phyloP scores from a whole-genome alignment of 2,888 invertebrate genomes.

The Globia sparganii region DNA sequence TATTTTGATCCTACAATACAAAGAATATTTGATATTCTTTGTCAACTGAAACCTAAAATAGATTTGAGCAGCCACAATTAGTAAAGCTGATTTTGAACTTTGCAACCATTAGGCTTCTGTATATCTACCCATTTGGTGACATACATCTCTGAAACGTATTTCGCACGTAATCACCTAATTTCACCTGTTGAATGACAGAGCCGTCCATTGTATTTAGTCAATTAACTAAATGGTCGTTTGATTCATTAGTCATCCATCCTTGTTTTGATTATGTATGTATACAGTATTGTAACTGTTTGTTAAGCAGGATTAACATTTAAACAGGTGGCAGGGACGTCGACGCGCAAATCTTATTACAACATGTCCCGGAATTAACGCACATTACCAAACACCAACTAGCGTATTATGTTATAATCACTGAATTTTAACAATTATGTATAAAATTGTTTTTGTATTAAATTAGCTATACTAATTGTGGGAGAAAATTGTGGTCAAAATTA shows the following conservation, averaged over 20 bases:
- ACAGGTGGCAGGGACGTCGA: neutral
- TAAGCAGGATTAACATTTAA: neutral
- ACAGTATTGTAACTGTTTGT: neutral
- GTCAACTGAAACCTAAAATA: neutral
- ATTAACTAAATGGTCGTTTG: slow-evolving; percentile 33
- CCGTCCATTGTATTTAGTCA: slow-evolving; percentile 40
- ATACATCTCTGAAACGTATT: slow-evolving; percentile 7
- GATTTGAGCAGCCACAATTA: neutral
- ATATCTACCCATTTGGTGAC: neutral
- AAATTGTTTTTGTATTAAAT: too few species aligned
- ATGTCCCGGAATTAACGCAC: too few species aligned
- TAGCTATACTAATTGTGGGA: too few species aligned
- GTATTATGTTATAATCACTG: too few species aligned
- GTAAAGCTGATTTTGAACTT: neutral
- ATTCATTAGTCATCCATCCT: neutral
- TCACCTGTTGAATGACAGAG: slow-evolving; percentile 61
- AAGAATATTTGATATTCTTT: too few species aligned
- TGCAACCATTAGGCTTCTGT: slow-evolving; percentile 2
- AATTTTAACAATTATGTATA: too few species aligned
- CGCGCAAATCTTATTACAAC: neutral
- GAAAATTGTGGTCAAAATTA: too few species aligned
- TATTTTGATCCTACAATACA: too few species aligned
- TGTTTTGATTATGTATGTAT: slow-evolving; percentile 1
- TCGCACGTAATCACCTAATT: slow-evolving; percentile 49
- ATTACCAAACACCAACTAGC: too few species aligned